Percentiles rank a stretch among this genome's conserved stretches.
These are phyloP conservation scores for Mormyrus iriodes DNA, from an alignment of 2,113 vertebrate species.

Conservation along the genomic window DNA sequence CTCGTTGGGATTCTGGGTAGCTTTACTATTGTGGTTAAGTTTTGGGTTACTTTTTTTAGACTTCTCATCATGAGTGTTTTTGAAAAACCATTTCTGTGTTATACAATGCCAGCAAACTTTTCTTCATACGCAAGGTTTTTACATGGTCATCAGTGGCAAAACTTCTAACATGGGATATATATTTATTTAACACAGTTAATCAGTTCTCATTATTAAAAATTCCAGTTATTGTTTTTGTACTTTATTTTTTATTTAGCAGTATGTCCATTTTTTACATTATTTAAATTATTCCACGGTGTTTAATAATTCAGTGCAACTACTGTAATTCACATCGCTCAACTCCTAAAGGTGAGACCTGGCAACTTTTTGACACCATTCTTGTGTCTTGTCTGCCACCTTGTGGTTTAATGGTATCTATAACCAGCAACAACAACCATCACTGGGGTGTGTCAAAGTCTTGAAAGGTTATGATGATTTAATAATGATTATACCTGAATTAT, in stretches of 20 bases:
- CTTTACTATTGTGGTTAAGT: background rate
- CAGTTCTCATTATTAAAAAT: background rate
- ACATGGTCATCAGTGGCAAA: background rate
- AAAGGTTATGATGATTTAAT: background rate
- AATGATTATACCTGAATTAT: background rate
- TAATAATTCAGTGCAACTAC: background rate
- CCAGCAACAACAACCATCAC: background rate
- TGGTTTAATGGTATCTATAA: background rate
- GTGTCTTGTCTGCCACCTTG: slow-evolving; percentile 1
- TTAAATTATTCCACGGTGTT: background rate
- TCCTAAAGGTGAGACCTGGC: background rate
- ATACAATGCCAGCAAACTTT: background rate
- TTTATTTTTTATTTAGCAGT: background rate
- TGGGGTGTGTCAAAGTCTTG: background rate
- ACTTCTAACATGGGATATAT: background rate
- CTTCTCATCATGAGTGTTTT: background rate
- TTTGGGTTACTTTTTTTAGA: background rate
- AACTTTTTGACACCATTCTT: background rate
- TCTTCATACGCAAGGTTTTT: background rate
- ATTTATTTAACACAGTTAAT: background rate
- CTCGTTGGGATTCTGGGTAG: background rate
- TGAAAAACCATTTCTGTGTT: background rate
- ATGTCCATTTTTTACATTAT: background rate
- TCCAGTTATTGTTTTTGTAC: background rate
- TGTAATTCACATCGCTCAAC: background rate